A percentile compares a stretch with the other conserved stretches of the same genome.
Conservation (phyloP, 2,888 invertebrate species). For the Lymantria monacha region DNA sequence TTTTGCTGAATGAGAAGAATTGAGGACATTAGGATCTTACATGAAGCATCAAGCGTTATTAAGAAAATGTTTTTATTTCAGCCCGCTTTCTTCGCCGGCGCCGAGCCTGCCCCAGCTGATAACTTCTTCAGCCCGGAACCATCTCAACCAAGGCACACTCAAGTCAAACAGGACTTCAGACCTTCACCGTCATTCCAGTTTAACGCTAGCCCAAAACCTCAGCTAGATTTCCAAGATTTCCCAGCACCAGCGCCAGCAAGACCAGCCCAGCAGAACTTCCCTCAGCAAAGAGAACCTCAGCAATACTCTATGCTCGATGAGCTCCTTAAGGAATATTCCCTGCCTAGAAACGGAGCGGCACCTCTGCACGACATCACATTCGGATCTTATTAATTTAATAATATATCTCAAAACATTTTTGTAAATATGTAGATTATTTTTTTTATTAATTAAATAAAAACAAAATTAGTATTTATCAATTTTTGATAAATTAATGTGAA, state of each 20-base stretch:
- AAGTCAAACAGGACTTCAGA: conserved; percentile 50
- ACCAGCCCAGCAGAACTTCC: conserved; percentile 38
- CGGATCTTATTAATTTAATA: conserved; percentile 85
- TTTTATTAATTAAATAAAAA: conserved; percentile 48
- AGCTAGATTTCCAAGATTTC: conserved; percentile 47
- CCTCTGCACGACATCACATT: conserved; percentile 92
- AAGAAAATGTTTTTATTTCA: conserved; percentile 32
- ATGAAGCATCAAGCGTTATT: too few relatives aligned
- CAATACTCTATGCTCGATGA: conserved; percentile 86
- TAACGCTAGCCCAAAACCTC: conserved; percentile 34
- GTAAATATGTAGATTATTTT: conserved; percentile 70
- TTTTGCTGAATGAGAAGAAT: too few relatives aligned
- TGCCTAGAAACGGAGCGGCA: conserved; percentile 86
- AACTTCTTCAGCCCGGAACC: conserved; percentile 66
- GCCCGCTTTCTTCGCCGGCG: conserved; percentile 74
- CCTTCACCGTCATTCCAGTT: conserved; percentile 47
- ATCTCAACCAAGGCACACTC: conserved; percentile 41
- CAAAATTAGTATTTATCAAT: conserved; percentile 18
- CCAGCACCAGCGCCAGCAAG: conserved; percentile 13
- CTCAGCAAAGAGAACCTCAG: conserved; percentile 20
- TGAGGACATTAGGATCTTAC: too few relatives aligned
- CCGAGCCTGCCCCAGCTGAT: conserved; percentile 56
- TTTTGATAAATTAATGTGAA: conserved; percentile 14
- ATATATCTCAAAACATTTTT: conserved; percentile 43
- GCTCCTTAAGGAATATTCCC: conserved; percentile 89